A percentile compares a stretch with the other conserved stretches of the same genome.
Evolutionary conservation across 2,888 invertebrate genomes (phyloP).

Genomic region (Trissonchulus latispiculum): DNA sequence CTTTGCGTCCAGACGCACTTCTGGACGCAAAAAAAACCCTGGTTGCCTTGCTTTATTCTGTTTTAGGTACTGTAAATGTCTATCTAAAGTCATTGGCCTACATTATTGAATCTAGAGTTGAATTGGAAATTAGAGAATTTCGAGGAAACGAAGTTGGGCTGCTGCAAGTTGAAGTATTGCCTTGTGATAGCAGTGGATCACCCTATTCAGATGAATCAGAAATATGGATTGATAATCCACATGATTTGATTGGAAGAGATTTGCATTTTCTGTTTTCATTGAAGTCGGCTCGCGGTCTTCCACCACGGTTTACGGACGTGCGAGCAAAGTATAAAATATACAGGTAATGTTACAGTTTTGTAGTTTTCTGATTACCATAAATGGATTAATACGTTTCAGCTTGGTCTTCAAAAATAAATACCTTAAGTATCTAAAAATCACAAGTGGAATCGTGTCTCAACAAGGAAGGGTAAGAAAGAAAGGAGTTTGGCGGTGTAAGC

Average conservation of each 20-base stretch:
- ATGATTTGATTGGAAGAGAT: slow-evolving; percentile 46
- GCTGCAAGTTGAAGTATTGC: slow-evolving; percentile 45
- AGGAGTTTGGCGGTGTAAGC: too few species aligned
- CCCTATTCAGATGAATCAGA: slow-evolving; percentile 44
- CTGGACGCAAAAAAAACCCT: too few species aligned
- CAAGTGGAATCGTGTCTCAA: too few species aligned
- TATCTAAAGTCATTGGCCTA: slow-evolving; percentile 43
- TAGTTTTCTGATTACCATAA: too few species aligned
- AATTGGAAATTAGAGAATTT: slow-evolving; percentile 48
- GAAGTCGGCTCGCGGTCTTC: slow-evolving; percentile 45
- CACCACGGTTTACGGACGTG: slow-evolving; percentile 21
- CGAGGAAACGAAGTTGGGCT: slow-evolving; percentile 46
- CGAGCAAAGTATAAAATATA: slow-evolving; percentile 44
- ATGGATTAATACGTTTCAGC: too few species aligned
- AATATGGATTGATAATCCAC: slow-evolving; percentile 48
- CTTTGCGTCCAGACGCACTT: too few species aligned
- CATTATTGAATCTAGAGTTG: slow-evolving; percentile 46
- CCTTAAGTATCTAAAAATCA: too few species aligned
- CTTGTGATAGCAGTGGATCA: slow-evolving; percentile 48
- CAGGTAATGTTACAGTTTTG: too few species aligned
- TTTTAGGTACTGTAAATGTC: slow-evolving; percentile 35
- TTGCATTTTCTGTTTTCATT: slow-evolving; percentile 48
- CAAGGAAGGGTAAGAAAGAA: too few species aligned
- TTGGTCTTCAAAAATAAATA: too few species aligned
- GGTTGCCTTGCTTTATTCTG: too few species aligned